Conservation (phyloP, 2,797 vertebrate genomes). For the Labroides dimidiatus region DNA sequence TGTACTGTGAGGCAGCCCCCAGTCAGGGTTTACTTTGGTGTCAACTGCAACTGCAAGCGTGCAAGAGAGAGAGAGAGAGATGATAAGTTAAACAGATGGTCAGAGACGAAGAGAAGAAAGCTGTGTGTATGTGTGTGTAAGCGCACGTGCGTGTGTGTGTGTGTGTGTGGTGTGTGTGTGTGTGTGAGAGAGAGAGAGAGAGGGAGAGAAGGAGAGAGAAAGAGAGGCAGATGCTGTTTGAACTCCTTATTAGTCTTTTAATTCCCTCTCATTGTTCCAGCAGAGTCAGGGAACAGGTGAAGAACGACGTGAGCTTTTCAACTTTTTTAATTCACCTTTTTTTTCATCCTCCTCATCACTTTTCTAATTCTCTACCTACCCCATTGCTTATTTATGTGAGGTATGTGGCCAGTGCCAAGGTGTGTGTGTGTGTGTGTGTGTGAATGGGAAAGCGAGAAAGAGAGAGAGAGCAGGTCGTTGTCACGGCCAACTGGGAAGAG, state of each 20-base stretch:
- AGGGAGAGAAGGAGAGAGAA: too few species aligned
- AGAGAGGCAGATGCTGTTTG: slow-evolving; percentile 13
- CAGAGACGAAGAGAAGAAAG: slow-evolving; percentile 55
- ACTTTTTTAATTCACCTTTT: slow-evolving; percentile 14
- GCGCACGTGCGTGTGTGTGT: slow-evolving; percentile 15
- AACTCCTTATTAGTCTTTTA: slow-evolving; percentile 48
- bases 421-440: slow-evolving; percentile 40
- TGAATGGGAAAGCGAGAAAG: not conserved
- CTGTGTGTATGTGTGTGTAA: slow-evolving; percentile 22
- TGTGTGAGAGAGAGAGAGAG: too few species aligned
- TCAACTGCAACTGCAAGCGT: slow-evolving; percentile 50
- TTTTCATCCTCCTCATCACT: slow-evolving; percentile 23
- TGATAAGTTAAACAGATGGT: slow-evolving; percentile 83
- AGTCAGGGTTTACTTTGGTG: slow-evolving; percentile 73
- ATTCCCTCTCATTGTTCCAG: slow-evolving; percentile 41
- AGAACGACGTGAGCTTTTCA: slow-evolving; percentile 26
- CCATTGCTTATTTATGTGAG: slow-evolving; percentile 71
- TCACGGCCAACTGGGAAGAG: slow-evolving; percentile 77
- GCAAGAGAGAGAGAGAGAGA: not conserved
- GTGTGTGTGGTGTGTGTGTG: slow-evolving; percentile 17
- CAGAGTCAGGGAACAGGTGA: slow-evolving; percentile 27
- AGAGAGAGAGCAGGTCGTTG: slow-evolving; percentile 55
- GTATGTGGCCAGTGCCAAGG: slow-evolving; percentile 47
- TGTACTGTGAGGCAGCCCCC: slow-evolving; percentile 71
- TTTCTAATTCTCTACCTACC: slow-evolving; percentile 28